These are phyloP conservation scores for Drosophila kokeensis DNA, from an alignment of 2,888 invertebrate genomes.

Conservation along the genomic window DNA sequence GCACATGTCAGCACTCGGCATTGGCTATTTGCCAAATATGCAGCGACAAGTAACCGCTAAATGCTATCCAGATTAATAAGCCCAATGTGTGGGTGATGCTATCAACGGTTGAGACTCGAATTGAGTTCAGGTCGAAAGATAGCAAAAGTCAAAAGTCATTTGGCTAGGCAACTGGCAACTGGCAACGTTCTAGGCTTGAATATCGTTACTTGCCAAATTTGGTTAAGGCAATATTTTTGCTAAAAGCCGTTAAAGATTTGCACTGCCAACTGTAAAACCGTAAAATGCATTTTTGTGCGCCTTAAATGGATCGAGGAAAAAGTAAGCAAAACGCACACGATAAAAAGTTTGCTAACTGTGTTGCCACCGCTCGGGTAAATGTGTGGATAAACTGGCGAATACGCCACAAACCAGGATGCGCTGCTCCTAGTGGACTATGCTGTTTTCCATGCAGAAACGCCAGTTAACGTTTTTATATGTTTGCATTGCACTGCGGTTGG, in stretches of 20 bases:
- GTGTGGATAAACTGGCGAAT: constrained; percentile 9
- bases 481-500: constrained; percentile 3
- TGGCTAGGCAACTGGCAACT: constrained; percentile 20
- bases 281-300: constrained; percentile 72
- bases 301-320: constrained; percentile 72
- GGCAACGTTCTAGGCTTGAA: constrained; percentile 44
- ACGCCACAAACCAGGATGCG: constrained; percentile 1
- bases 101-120: constrained; percentile 28
- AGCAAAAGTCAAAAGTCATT: constrained; percentile 75
- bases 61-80: constrained; percentile 75
- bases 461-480: constrained; percentile 28
- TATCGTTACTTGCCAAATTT: constrained; percentile 64
- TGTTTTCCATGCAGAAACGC: constrained; percentile 18
- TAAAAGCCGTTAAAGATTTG: constrained; percentile 75
- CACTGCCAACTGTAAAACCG: constrained; percentile 53
- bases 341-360: constrained; percentile 67
- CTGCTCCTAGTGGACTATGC: background rate
- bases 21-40: constrained; percentile 69
- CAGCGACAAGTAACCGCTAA: constrained; percentile 69
- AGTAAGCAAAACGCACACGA: constrained; percentile 70
- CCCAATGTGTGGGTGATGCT: constrained; percentile 46
- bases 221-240: constrained; percentile 72
- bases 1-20: constrained; percentile 49
- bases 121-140: constrained; percentile 52
- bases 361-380: constrained; percentile 38